phyloP scores from a whole-genome alignment of 2,113 vertebrate species.

The Cygnus atratus region DNA sequence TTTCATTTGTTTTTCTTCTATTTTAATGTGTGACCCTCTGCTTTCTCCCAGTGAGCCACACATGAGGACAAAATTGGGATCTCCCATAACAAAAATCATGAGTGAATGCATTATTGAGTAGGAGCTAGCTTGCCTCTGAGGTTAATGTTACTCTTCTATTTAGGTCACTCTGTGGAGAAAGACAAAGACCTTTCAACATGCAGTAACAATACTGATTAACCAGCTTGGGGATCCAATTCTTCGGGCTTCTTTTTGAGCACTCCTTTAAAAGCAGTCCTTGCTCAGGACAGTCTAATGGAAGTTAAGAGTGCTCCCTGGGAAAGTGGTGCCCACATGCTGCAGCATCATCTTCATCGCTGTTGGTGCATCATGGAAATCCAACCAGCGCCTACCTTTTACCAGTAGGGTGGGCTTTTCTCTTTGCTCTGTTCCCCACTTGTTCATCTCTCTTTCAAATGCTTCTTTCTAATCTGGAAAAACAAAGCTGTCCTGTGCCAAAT shows the following conservation, averaged over 20 bases:
- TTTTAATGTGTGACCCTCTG: not conserved
- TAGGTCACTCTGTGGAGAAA: not conserved
- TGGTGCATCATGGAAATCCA: not conserved
- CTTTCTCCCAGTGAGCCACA: not conserved
- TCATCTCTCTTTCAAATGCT: conserved; percentile 1
- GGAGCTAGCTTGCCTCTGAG: not conserved
- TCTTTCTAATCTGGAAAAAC: conserved; percentile 33
- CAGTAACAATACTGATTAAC: not conserved
- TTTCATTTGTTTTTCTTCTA: not conserved
- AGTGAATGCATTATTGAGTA: not conserved
- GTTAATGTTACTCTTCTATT: not conserved
- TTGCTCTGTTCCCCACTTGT: not conserved
- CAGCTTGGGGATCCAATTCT: not conserved
- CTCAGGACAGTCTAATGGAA: not conserved
- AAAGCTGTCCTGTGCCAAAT: not conserved
- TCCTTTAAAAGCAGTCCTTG: not conserved
- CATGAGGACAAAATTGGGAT: not conserved
- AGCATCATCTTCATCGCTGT: not conserved
- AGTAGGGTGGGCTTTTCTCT: not conserved
- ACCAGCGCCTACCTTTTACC: not conserved
- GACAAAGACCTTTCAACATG: not conserved
- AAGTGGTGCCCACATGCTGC: fast-evolving
- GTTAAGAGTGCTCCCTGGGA: not conserved
- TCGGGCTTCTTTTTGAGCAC: not conserved
- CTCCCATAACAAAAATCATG: not conserved